Conservation (phyloP, 2,797 vertebrate species). For the Enteromius treurensis region DNA sequence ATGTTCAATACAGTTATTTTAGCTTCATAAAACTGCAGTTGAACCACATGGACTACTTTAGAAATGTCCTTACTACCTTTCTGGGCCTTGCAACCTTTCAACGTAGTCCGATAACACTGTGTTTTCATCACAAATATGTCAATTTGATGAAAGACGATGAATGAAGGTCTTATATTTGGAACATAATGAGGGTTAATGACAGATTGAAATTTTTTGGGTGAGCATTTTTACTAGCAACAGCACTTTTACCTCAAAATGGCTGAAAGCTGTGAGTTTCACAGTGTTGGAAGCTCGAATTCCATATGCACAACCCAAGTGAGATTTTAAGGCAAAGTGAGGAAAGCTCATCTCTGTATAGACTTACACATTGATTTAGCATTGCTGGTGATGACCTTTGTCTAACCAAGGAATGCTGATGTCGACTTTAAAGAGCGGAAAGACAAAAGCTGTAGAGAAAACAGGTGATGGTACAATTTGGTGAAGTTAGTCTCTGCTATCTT, state of each 20-base stretch:
- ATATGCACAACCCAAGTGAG: neutral
- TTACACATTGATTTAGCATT: neutral
- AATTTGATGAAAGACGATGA: neutral
- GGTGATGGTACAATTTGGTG: neutral
- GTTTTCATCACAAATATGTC: neutral
- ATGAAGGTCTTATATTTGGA: neutral
- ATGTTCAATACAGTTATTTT: neutral
- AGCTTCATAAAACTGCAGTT: neutral
- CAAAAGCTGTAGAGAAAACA: neutral
- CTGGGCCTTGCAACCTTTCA: neutral
- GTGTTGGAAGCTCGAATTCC: neutral
- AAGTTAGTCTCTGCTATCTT: neutral
- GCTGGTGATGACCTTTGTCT: neutral
- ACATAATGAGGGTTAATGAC: neutral
- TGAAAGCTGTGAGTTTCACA: neutral
- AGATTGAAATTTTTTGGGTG: neutral
- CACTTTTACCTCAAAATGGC: neutral
- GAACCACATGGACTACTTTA: neutral
- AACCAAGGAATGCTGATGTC: constrained; percentile 4
- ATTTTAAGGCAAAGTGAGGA: neutral
- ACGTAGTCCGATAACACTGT: neutral
- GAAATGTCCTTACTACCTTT: neutral
- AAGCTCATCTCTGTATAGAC: neutral
- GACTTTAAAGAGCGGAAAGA: neutral
- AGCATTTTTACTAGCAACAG: neutral